Base-by-base conservation (phyloP, 1,140 invertebrate species). In the Onthophagus taurus region DNA sequence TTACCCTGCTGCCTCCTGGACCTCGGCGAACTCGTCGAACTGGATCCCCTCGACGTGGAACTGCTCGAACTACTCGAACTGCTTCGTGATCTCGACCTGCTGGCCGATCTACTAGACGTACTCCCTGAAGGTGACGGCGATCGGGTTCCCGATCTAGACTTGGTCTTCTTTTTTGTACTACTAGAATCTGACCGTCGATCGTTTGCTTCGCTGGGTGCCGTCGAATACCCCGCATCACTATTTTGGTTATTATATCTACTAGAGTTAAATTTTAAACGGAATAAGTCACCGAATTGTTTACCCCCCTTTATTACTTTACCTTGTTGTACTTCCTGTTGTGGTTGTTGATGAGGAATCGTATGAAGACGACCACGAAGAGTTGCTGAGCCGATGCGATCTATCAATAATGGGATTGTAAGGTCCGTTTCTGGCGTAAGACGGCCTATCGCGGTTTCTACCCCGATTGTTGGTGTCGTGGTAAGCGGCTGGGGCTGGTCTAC, bases 101-200 rank as follows among this genome's bases (percentile, higher is more conserved):
- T 66, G 64, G 78, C 67, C 39, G 70, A 70, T 48, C 70, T 61
- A 52, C 67, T 70, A 42, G 68, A 71, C 34, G 68, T 67, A 52
- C 61, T 57, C 47, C 64, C 58, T 42, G 61, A 57, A 20, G 70
- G 59, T 44, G 71, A 71, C 41, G 67, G 60, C 44, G 65, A 61
- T 44, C 66, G 53, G 13, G 63, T 64, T 37, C 62, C 56, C 47
- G 65, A 72, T 55, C 70, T 64, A 19, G 71, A 72, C 60, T 72
- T 72, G 31, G 65, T 63, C 39, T 69, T 66, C 61, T 69, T 66
- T 54, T 55, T 57, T 44, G 54, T 51, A 51, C 45, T 57, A 43
- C 50, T 45, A 20, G 57, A 54, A 37, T 54, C 55, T 41, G 56
- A 55, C 42, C 60, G 53, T 50, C 59, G 43, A 41, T 62, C 56